Percentiles rank a stretch among this genome's conserved stretches.
phyloP scores from a whole-genome alignment of 64 coral and sea anemone species.

The Acropora yongei region DNA sequence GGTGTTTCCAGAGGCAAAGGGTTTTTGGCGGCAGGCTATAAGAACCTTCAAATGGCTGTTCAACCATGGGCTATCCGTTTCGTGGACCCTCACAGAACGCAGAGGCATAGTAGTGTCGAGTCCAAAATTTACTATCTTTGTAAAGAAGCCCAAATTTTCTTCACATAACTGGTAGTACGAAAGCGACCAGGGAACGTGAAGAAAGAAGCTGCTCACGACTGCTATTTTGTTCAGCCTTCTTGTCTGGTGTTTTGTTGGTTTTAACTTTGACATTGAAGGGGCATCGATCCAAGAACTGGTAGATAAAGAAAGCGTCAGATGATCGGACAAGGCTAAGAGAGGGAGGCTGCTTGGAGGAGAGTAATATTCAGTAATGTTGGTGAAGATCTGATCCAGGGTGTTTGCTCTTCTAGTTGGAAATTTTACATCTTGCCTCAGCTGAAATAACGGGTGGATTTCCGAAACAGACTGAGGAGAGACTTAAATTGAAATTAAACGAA shows the following conservation, averaged over 20 bases:
- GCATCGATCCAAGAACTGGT: too few relatives aligned
- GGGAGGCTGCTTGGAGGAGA: background rate
- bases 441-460: too few relatives aligned
- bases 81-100: background rate
- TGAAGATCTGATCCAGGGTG: slow-evolving; percentile 5
- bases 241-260: background rate
- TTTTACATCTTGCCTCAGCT: background rate
- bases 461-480: too few relatives aligned
- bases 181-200: background rate
- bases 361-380: background rate
- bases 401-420: slow-evolving; percentile 10
- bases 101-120: background rate
- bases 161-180: background rate
- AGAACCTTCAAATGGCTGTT: background rate
- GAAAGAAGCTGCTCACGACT: background rate
- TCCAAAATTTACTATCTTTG: background rate
- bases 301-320: background rate
- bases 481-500: too few relatives aligned
- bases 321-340: too few relatives aligned
- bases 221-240: background rate
- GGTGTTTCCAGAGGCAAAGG: background rate
- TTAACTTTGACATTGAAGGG: background rate
- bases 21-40: background rate
- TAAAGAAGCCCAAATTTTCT: background rate
- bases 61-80: background rate